Evolutionary conservation across 2,113 vertebrate genomes (phyloP), one percentile per base, ranked within the genome.

Genomic region (Lycaon pictus): DNA sequence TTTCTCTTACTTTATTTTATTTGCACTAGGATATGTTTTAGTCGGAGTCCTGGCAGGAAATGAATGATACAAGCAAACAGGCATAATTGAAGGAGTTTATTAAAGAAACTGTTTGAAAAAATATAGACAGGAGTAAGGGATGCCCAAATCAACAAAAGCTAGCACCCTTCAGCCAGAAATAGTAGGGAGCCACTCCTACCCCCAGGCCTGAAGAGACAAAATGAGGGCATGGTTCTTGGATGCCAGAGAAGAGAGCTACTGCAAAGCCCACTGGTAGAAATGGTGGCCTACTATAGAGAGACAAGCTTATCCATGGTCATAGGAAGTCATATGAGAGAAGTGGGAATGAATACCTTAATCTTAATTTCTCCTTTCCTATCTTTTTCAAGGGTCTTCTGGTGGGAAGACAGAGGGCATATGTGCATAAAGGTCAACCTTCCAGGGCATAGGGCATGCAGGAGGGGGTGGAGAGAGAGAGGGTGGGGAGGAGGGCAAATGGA

Each of bases 1-100:
- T 43, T 95, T 93, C n/a, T 89, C 48, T 76, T 63, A 15, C 65
- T 84, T 56, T 43, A 29, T 53, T 93, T 95, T 77, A 67, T 56
- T 77, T 93, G 25, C 4, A 65, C 2, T 11, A 35, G 16, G 43
- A 20, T 83, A 35, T 90, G 22, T 87, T 90, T 90, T 9, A 55
- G 13, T 90, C 9, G 55, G 77, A 35, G 15, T 65, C 67, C 20
- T 89, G 51, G 56, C 3, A 58, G 51, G 27, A 93, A 51, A 67
- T 3, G 74, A n/a, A 48, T 76, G 62, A 27, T 76, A 69, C 6
- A 17, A 35, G n/a, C 23, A 86, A 93, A 71, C 12, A 76, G 22
- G 5, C 11, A 71, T 37, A 25, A 37, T 17, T 35, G 48, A 95
- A n/a, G 27, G 20, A 67, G 5, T 74, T 62, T 90, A 74, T 74